A percentile compares a stretch with the other conserved stretches of the same genome.
Evolutionary conservation across 2,797 vertebrate genomes (phyloP).

Genomic region (Characodon lateralis): DNA sequence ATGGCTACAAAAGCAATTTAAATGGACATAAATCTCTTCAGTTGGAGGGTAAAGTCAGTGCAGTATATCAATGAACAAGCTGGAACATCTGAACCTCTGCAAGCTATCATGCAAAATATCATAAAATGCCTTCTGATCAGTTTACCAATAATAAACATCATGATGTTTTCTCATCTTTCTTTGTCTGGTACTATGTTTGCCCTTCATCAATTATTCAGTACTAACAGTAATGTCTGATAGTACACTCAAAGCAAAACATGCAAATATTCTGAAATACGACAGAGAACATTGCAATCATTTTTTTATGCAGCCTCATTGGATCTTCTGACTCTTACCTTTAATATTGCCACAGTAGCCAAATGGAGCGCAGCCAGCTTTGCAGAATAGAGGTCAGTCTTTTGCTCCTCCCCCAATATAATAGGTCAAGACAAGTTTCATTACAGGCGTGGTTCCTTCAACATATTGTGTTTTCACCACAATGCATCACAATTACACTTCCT

Average conservation of each 20-base stretch:
- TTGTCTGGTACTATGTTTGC: neutral
- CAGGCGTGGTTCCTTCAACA: neutral
- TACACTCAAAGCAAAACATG: neutral
- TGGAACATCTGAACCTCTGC: neutral
- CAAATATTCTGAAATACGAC: neutral
- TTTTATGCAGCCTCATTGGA: too few relatives aligned
- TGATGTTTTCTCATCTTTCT: neutral
- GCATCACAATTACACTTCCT: slow-evolving; percentile 36
- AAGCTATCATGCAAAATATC: too few relatives aligned
- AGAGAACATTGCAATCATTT: neutral
- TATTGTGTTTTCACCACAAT: slow-evolving; percentile 21
- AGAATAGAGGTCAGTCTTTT: too few relatives aligned
- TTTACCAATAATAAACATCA: neutral
- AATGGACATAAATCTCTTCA: neutral
- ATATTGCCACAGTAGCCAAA: neutral
- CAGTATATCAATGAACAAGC: neutral
- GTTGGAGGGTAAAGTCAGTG: neutral
- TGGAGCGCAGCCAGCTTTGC: neutral
- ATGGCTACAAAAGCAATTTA: neutral
- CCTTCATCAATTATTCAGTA: neutral
- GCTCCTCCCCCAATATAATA: neutral
- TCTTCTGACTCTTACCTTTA: neutral
- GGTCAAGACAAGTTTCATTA: neutral
- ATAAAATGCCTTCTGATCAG: neutral
- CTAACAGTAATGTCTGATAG: neutral